phyloP scores from a whole-genome alignment of 2,888 invertebrate genomes.

The Pristionchus fissidentatus region DNA sequence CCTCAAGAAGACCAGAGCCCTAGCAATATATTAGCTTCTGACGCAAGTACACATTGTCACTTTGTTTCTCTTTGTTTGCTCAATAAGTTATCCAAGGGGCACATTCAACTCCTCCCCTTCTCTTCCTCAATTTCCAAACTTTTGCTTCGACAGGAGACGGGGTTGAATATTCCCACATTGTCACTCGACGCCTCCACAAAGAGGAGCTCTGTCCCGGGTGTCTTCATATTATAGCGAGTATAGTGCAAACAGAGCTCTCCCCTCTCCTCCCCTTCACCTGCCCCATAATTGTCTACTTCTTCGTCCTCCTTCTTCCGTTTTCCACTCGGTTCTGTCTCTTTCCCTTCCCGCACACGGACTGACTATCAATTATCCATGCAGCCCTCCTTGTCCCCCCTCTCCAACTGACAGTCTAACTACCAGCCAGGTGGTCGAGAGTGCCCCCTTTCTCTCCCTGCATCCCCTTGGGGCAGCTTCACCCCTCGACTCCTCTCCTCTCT shows the following conservation, averaged over 20 bases:
- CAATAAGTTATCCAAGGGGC: slow-evolving; percentile 22
- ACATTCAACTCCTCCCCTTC: slow-evolving; percentile 1
- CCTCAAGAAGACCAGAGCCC: no score
- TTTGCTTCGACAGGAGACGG: slow-evolving; percentile 8
- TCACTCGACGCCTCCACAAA: slow-evolving; percentile 39
- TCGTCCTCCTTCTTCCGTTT: slow-evolving; percentile 22
- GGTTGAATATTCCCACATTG: background rate
- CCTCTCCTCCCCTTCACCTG: slow-evolving; percentile 8
- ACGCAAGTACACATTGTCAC: slow-evolving; percentile 2
- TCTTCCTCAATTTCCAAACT: background rate
- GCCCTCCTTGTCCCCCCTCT: background rate
- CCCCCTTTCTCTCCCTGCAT: background rate
- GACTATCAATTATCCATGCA: slow-evolving; percentile 40
- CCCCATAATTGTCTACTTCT: slow-evolving; percentile 37
- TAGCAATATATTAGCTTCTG: slow-evolving; percentile 21
- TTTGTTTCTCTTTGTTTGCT: slow-evolving; percentile 1
- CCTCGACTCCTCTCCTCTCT: slow-evolving; percentile 37
- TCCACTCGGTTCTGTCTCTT: slow-evolving; percentile 18
- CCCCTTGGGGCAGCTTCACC: slow-evolving; percentile 20
- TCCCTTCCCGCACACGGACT: slow-evolving; percentile 13
- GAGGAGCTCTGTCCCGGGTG: background rate
- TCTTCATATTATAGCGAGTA: slow-evolving; percentile 38
- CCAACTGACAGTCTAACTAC: slow-evolving; percentile 4
- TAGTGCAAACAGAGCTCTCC: slow-evolving; percentile 33
- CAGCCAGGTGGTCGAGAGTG: slow-evolving; percentile 46